Evolutionary conservation across 1,140 invertebrate species (phyloP).

Genomic region (Octopus sinensis): DNA sequence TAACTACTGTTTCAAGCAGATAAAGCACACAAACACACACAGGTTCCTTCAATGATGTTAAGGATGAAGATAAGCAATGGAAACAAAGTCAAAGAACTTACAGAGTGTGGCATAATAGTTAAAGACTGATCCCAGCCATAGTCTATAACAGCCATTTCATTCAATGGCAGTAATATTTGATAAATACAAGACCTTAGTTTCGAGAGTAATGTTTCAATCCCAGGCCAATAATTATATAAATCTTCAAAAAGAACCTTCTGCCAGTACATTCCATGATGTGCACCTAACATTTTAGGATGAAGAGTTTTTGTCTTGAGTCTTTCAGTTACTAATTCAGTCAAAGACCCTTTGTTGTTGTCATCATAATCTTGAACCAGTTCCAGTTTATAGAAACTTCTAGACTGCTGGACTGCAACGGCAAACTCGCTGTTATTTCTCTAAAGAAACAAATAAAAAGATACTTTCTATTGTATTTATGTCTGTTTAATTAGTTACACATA

Average conservation of each 20-base stretch:
- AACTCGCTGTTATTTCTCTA: constrained; percentile 35
- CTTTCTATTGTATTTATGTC: not conserved
- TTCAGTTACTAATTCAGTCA: constrained; percentile 23
- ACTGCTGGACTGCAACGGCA: constrained; percentile 39
- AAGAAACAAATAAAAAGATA: constrained; percentile 13
- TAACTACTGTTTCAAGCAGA: no score
- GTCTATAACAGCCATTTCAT: constrained; percentile 43
- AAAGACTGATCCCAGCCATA: constrained; percentile 37
- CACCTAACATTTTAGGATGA: constrained; percentile 37
- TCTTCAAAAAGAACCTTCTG: constrained; percentile 49
- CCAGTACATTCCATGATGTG: constrained; percentile 51
- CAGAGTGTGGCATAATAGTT: not conserved
- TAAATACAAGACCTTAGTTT: constrained; percentile 46
- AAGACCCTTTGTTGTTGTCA: constrained; percentile 6
- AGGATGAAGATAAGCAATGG: no score
- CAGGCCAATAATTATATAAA: constrained; percentile 31
- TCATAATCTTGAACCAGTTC: constrained; percentile 15
- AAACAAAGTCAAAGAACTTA: not conserved
- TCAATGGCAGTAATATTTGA: constrained; percentile 42
- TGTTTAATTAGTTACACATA: not conserved
- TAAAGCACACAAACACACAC: no score
- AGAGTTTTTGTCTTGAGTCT: constrained; percentile 27
- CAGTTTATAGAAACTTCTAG: constrained; percentile 45
- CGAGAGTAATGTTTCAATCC: constrained; percentile 37
- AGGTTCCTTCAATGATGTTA: no score